Base-by-base conservation (phyloP, 1,140 invertebrate species). In the Protaetia brevitarsis region DNA sequence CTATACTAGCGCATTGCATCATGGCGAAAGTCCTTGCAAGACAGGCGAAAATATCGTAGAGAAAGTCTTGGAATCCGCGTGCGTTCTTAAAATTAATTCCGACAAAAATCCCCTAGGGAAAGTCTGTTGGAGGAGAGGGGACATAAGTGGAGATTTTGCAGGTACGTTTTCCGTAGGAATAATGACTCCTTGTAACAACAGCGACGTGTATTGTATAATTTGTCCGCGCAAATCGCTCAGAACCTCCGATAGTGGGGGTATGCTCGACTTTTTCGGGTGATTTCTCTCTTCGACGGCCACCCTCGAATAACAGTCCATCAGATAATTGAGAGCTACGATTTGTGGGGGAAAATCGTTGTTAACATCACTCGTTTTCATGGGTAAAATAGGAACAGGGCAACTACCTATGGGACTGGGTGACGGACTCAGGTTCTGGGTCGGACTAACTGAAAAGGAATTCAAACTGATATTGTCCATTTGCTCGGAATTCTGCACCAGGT, bases 21-120 rank as follows among this genome's bases (percentile, higher is more conserved):
- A 83, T 82, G 16, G 84, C 77, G 71, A 86, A 6, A 93, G 74
- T 6, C 86, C 85, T 73, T 90, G 86, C 1, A 94, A 66, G 21
- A 94, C 70, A 19, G 90, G 90, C 0, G 81, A 82, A 73, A 93
- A 93, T 58, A 92, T 88, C 71, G 82, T 82, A 60, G 79, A 78
- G 68, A 92, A 89, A 13, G 79, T 70, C 27, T 83, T 73, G 3
- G 76, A 73, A 72, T 86, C 84, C 2, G 77, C 76, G 63, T 85
- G 80, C 8, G 83, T 85, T 62, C 84, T 81, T 1, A 78, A 77
- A 2, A 90, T 82, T 3, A 91, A 77, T 70, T 90, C 88, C 19
- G 82, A 82, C 0, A 91, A 75, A 71, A 90, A 89, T 1, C 88
- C 88, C 16, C 87, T 76, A 0, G 89, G 89, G 13, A 90, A 73